A percentile compares a stretch with the other conserved stretches of the same genome.
Conservation (phyloP, 2,113 vertebrate genomes). For the Zapornia atra region DNA sequence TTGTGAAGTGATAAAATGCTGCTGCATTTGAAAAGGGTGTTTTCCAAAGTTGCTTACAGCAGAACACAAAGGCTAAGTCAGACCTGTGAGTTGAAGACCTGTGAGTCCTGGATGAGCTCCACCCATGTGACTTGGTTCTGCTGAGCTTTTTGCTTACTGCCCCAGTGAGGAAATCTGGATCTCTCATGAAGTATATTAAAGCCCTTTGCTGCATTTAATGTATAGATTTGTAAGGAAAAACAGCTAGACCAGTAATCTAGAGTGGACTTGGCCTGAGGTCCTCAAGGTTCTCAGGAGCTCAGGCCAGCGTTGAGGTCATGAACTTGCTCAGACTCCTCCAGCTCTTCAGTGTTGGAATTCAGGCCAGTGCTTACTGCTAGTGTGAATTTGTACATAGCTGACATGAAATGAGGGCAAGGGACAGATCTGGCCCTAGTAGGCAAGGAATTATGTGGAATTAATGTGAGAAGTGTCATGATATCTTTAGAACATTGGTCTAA, state of each 20-base stretch:
- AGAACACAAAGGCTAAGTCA: background rate
- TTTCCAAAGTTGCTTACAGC: background rate
- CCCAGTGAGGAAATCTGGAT: background rate
- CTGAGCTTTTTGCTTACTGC: background rate
- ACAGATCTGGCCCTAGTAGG: background rate
- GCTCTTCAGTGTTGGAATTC: background rate
- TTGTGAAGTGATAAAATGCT: background rate
- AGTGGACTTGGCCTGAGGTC: background rate
- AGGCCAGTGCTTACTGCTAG: background rate
- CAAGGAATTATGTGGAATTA: background rate
- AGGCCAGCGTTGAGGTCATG: background rate
- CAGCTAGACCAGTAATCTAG: background rate
- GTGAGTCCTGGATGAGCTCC: background rate
- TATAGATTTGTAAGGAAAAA: background rate
- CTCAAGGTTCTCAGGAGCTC: background rate
- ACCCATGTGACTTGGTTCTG: background rate
- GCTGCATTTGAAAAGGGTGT: background rate
- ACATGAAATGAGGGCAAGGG: background rate
- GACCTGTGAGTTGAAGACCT: background rate
- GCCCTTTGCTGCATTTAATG: background rate
- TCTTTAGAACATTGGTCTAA: background rate
- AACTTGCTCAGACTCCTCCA: background rate
- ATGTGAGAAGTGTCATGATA: background rate
- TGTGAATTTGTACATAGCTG: background rate
- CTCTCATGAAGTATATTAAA: background rate